Base-by-base conservation (phyloP, 1,140 invertebrate genomes). In the Neomicropteryx cornuta region DNA sequence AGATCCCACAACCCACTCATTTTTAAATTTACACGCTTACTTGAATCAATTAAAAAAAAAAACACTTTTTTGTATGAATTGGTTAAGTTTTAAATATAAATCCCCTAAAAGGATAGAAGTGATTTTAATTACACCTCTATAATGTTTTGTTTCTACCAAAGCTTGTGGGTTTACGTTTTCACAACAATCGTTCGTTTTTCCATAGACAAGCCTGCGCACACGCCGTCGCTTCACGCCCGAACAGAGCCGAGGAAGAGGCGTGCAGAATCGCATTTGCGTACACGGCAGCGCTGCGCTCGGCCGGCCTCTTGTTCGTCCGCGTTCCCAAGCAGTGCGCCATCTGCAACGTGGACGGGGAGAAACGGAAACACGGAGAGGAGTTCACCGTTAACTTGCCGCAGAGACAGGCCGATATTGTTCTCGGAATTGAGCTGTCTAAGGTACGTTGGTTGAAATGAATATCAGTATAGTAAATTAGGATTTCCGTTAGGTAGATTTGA, bases 381-480 rank as follows among this genome's bases (percentile, higher is more conserved):
- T 81, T 81, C 51, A 74, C 71, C 28, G 62, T 83, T 0, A 80
- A 79, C 49, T 52, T 73, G 18, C 81, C 81, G 2, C 68, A 67
- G 28, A 82, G 79, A 38, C 66, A 81, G 44, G 83, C 81, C 5
- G 84, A 87, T 48, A 66, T 87, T 41, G 58, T 87, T 4, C 62
- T 87, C 22, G 65, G 80, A 4, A 66, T 86, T n/a, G 82, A 87
- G 40, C 58, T 76, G 58, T 66, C 66, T 10, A 46, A 55, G 47
- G 65, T 66, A 39, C 53, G 46, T 46, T 30, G 17, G 18, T 36
- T 14, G 6, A 32, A n/a, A n/a, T n/a, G n/a, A n/a, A n/a, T n/a
- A n/a, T n/a, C n/a, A n/a, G n/a, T n/a, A n/a, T n/a, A n/a, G n/a
- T n/a, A n/a, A n/a, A n/a, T n/a, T n/a, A n/a, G n/a, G n/a, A n/a